Evolutionary conservation across 2,888 invertebrate genomes (phyloP), one percentile per base, ranked within the genome.

Genomic region (Zhuqinia jingwanae): DNA sequence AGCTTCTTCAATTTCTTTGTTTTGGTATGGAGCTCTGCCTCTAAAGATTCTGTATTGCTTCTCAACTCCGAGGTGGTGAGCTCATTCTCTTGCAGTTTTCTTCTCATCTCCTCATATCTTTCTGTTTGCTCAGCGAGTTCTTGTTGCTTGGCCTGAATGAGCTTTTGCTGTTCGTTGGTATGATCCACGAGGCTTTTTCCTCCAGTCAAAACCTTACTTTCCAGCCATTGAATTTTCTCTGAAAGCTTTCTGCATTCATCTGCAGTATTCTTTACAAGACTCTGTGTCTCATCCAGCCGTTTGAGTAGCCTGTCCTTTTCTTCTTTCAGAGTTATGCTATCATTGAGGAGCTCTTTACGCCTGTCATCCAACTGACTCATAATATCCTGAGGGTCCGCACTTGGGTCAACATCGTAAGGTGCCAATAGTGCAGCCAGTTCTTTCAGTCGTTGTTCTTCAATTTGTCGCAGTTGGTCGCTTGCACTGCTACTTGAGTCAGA

Each of bases 11-110:
- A 93, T 92, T 98, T 97, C 91, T 96, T 96, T 27, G 98, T 97
- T 93, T 99, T 99, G 84, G 97, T 95, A 92, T 99, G 99, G 1
- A 99, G 98, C 93, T 99, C 99, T 92, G 98, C 98, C 92, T 98
- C 98, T 83, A 99, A 93, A 76, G 96, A 97, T 10, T 96, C 95
- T 92, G 97, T 99, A 0, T 98, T 98, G 92, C 96, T 97, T 84
- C 96, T 95, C 81, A 99, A 95, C 92, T 97, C 98, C 73, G 96
- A 94, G 15, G 98, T 96, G 17, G 96, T 97, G 92, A 99, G 97
- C 92, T 99, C 99, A 92, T 99, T 97, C 91, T 96, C 94, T 92
- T 99, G 98, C 78, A 99, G 94, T 92, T 96, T 95, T 93, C 98
- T 98, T 92, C 97, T 96, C 95, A 99, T 98, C 93, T 99, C 98